Base-by-base conservation (phyloP, 2,888 invertebrate genomes). In the Cyclophora albipunctata region DNA sequence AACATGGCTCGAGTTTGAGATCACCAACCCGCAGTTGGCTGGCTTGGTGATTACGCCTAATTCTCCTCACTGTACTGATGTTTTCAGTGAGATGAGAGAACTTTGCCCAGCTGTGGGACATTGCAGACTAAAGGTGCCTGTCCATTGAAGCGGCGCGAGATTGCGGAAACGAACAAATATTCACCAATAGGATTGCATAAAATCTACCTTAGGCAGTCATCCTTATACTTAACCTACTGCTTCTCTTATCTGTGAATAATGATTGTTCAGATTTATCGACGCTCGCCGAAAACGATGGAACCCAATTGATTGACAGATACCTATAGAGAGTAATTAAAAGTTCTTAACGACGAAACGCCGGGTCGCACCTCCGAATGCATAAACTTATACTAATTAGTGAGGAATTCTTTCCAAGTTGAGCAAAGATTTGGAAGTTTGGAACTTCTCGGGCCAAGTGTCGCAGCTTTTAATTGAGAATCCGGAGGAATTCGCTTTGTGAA, bases 361-460 rank as follows among this genome's bases (percentile, higher is more conserved):
- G 57, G 63, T 60, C 63, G 69, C 66, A 37, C 78, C 75, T 78
- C 66, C 69, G 68, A 79, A 79, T 84, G 82, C 81, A 86, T 86
- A 84, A 85, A 87, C 83, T 86, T 87, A 79, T 79, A 78, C 85
- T 84, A 86, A 87, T 87, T 86, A 86, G 73, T 69, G 72, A 73
- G 73, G 71, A 84, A 87, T 86, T 87, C 85, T 87, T 87, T 83
- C 78, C 63, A 59, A 75, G 77, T 69, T 67, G 66, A 75, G 64
- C 72, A 68, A 80, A 84, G 84, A 84, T 85, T 84, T 81, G 79
- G 79, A 82, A 85, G 75, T 83, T 81, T 64, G 67, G 61, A 84
- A 84, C 71, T 85, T 83, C 73, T 71, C 78, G 74, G 69, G 61
- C 62, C 57, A 69, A 79, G 78, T 81, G 83, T 83, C 82, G 76